These are phyloP conservation scores for Polyommatus iphigenia DNA, from an alignment of 2,888 invertebrate species.

Conservation along the genomic window DNA sequence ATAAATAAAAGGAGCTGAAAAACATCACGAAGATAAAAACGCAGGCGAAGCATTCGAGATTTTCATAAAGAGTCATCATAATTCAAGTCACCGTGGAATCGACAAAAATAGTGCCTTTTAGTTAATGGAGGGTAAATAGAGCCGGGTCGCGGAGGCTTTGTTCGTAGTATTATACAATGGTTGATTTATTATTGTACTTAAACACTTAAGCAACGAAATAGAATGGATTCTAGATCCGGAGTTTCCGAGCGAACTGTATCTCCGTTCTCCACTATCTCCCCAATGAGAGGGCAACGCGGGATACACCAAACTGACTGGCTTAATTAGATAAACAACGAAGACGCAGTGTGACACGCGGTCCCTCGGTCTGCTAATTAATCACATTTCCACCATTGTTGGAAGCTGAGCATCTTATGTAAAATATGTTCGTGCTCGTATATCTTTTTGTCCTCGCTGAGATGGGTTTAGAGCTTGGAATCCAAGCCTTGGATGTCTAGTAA, in stretches of 20 bases:
- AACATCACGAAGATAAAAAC: not conserved
- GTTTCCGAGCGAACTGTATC: conserved; percentile 20
- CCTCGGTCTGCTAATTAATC: conserved; percentile 39
- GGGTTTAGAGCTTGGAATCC: not conserved
- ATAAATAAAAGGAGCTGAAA: not conserved
- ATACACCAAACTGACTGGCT: conserved; percentile 36
- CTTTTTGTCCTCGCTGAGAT: not conserved
- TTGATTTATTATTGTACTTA: conserved; percentile 25
- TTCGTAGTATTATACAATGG: conserved; percentile 34
- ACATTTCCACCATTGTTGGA: conserved; percentile 30
- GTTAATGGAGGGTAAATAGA: conserved; percentile 22
- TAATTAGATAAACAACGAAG: conserved; percentile 43
- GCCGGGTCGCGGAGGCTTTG: conserved; percentile 16
- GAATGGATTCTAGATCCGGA: conserved; percentile 22
- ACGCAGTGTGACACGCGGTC: conserved; percentile 37
- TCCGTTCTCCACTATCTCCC: conserved; percentile 8
- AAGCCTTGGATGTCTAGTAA: not conserved
- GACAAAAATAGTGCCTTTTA: conserved; percentile 22
- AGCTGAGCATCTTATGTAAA: conserved; percentile 26
- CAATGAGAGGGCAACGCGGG: conserved; percentile 26
- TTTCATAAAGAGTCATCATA: not conserved
- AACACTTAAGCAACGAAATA: conserved; percentile 33
- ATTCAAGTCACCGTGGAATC: conserved; percentile 3
- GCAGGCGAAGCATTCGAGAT: not conserved
- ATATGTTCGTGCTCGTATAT: conserved; percentile 12